Percentiles rank a stretch among this genome's conserved stretches.
phyloP scores from a whole-genome alignment of 1,140 invertebrate genomes.

The Aethina tumida region DNA sequence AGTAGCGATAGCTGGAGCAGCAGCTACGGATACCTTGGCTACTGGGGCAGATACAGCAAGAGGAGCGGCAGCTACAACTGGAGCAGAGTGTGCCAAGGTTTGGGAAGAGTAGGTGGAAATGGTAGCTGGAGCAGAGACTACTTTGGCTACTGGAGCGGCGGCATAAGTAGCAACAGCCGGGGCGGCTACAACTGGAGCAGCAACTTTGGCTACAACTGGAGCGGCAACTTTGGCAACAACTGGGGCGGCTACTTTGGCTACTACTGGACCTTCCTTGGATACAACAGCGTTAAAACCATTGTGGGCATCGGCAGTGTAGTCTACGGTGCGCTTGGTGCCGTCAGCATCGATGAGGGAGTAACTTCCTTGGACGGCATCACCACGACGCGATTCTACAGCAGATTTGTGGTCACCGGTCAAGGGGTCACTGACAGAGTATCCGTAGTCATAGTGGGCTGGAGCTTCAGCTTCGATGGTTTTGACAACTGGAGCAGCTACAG shows the following conservation, averaged over 20 bases:
- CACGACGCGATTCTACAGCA: conserved; percentile 44
- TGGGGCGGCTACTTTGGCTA: conserved; percentile 6
- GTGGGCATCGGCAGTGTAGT: conserved; percentile 50
- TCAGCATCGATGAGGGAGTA: conserved; percentile 55
- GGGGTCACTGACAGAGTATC: conserved; percentile 48
- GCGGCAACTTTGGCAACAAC: conserved; percentile 11
- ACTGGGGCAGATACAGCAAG: conserved; percentile 28
- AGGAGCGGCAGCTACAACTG: too few species aligned
- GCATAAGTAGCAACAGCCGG: conserved; percentile 24
- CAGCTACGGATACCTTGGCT: conserved; percentile 14
- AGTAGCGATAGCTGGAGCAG: conserved; percentile 1
- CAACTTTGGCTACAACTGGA: conserved; percentile 9
- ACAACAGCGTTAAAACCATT: conserved; percentile 53
- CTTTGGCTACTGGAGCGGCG: too few species aligned
- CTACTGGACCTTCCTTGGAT: conserved; percentile 27
- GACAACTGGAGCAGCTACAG: conserved; percentile 19
- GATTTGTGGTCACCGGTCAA: conserved; percentile 52
- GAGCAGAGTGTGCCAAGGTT: too few species aligned
- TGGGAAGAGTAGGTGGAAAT: too few species aligned
- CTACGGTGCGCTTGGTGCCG: conserved; percentile 52
- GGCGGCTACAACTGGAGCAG: conserved; percentile 22
- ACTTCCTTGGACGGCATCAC: conserved; percentile 39
- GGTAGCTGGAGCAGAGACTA: too few species aligned
- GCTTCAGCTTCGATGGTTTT: conserved; percentile 43
- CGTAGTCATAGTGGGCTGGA: conserved; percentile 47